Conservation (phyloP, 2,888 invertebrate genomes). For the Nysson spinosus region DNA sequence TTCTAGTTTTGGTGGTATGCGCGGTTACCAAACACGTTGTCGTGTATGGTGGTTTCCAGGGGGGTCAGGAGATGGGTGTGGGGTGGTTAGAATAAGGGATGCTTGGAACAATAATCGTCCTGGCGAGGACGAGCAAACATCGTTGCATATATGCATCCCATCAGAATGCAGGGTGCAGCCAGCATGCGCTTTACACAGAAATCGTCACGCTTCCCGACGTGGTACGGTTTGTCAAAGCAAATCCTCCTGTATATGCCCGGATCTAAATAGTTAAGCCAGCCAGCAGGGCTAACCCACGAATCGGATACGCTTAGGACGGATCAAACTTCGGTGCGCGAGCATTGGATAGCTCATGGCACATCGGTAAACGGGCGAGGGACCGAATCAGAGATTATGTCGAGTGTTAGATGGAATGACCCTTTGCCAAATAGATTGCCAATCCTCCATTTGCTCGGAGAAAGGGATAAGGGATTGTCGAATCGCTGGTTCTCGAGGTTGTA, state of each 20-base stretch:
- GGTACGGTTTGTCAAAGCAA: conserved; percentile 19
- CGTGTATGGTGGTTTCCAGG: conserved; percentile 28
- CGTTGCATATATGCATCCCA: conserved; percentile 40
- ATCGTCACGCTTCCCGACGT: conserved; percentile 34
- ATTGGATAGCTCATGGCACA: background rate
- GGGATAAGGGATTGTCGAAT: background rate
- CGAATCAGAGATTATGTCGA: conserved; percentile 13
- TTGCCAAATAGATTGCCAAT: conserved; percentile 5
- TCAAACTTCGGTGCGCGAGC: background rate
- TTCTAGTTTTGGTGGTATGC: conserved; percentile 39
- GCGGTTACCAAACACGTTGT: conserved; percentile 33
- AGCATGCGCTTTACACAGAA: conserved; percentile 24
- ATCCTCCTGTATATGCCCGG: background rate
- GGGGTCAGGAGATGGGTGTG: conserved; percentile 25
- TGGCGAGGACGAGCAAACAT: conserved; percentile 40
- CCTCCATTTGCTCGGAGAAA: background rate
- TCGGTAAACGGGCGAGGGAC: background rate
- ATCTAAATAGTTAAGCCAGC: conserved; percentile 29
- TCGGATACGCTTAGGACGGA: conserved; percentile 3
- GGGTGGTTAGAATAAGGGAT: conserved; percentile 21
- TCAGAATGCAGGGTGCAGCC: conserved; percentile 35
- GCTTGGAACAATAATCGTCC: conserved; percentile 57
- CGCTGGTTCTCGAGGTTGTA: background rate
- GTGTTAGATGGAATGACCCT: background rate
- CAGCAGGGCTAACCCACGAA: background rate